Conservation (phyloP, 2,113 vertebrate genomes). For the Apaloderma vittatum region DNA sequence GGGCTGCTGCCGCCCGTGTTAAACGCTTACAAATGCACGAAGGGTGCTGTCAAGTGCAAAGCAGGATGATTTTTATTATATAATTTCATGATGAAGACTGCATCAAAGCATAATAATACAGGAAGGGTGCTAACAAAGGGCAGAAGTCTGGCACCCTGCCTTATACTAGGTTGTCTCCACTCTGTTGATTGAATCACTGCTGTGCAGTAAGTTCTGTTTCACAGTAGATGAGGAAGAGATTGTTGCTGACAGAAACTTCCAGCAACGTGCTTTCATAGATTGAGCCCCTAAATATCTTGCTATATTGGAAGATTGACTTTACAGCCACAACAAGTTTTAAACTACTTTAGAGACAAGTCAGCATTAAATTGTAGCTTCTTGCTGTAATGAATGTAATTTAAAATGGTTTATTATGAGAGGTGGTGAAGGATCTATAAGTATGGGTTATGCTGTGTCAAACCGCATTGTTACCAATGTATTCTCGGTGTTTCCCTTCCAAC, state of each 20-base stretch:
- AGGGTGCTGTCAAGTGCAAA: not conserved
- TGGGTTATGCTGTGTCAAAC: not conserved
- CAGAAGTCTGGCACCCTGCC: not conserved
- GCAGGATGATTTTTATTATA: not conserved
- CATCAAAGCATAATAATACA: not conserved
- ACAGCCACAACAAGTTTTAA: not conserved
- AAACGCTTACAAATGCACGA: not conserved
- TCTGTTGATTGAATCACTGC: not conserved
- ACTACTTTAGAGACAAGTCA: not conserved
- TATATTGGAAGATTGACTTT: not conserved
- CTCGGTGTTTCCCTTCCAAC: not conserved
- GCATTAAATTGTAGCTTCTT: not conserved
- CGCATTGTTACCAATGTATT: not conserved
- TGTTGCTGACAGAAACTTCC: not conserved
- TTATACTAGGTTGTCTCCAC: not conserved
- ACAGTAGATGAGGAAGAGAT: not conserved
- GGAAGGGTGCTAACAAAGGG: not conserved
- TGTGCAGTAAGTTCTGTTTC: not conserved
- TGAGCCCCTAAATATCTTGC: not conserved
- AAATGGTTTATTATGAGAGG: conserved; percentile 4
- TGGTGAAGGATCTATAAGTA: conserved; percentile 24
- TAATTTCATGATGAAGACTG: not conserved
- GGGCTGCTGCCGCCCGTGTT: rapidly evolving
- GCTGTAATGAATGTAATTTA: not conserved
- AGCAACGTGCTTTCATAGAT: not conserved